Evolutionary conservation across 2,113 vertebrate genomes (phyloP).

Genomic region (Myxocyprinus asiaticus): DNA sequence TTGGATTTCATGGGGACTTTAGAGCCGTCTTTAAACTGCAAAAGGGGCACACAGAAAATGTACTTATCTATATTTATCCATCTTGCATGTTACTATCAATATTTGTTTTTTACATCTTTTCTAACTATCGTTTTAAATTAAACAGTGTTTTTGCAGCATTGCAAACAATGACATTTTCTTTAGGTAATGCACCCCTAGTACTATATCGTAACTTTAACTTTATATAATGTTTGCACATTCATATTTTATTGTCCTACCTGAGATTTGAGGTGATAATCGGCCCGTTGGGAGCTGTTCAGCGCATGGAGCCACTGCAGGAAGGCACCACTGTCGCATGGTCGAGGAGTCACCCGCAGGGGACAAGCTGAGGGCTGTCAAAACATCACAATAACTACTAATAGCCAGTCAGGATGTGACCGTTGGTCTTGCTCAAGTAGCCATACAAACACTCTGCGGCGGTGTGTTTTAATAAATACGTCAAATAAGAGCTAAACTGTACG

Average conservation of each 20-base stretch:
- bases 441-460: background rate
- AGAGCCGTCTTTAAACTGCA: background rate
- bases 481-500: background rate
- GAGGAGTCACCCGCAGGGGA: slow-evolving; percentile 55
- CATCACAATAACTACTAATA: slow-evolving; percentile 24
- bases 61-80: background rate
- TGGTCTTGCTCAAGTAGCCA: background rate
- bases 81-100: background rate
- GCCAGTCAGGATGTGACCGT: background rate
- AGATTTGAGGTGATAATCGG: slow-evolving; percentile 70
- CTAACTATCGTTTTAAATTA: background rate
- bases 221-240: background rate
- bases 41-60: background rate
- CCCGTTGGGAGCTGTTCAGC: slow-evolving; percentile 74
- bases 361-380: slow-evolving; percentile 50
- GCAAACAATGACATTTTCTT: background rate
- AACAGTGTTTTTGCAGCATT: background rate
- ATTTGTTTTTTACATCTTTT: background rate
- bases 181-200: background rate
- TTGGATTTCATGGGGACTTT: no score
- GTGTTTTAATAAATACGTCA: background rate
- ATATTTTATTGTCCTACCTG: slow-evolving; percentile 64
- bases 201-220: background rate
- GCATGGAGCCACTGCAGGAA: slow-evolving; percentile 76
- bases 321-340: slow-evolving; percentile 81